These are phyloP conservation scores for Microtus ochrogaster DNA, from an alignment of 2,113 vertebrate species.

Conservation along the genomic window DNA sequence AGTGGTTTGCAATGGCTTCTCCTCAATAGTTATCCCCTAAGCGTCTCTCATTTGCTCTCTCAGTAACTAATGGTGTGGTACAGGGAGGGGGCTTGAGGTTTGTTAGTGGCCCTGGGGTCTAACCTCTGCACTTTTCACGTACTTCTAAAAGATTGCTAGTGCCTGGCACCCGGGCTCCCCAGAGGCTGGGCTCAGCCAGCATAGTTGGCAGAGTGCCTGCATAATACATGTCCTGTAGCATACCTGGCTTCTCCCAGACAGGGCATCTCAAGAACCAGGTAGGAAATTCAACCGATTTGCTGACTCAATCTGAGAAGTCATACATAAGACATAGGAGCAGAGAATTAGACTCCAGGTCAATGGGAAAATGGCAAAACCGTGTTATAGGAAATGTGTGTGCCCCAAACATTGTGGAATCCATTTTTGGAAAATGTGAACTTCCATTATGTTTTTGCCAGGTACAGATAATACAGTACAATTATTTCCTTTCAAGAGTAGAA, in stretches of 20 bases:
- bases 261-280: neutral
- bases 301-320: neutral
- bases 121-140: neutral
- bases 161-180: neutral
- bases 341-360: neutral
- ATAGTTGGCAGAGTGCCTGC: neutral
- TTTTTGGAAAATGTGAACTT: neutral
- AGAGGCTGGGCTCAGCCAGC: neutral
- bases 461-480: neutral
- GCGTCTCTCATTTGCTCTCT: neutral
- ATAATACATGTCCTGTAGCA: neutral
- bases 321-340: neutral
- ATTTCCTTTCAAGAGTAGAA: neutral
- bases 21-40: neutral
- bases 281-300: neutral
- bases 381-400: neutral
- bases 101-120: neutral
- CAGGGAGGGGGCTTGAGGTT: neutral
- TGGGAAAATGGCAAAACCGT: neutral
- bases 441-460: neutral
- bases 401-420: neutral
- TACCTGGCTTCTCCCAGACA: neutral
- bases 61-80: neutral
- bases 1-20: slow-evolving; percentile 41
- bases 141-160: neutral